Base-by-base conservation (phyloP, 1,140 invertebrate genomes). In the Mizuhopecten yessoensis region DNA sequence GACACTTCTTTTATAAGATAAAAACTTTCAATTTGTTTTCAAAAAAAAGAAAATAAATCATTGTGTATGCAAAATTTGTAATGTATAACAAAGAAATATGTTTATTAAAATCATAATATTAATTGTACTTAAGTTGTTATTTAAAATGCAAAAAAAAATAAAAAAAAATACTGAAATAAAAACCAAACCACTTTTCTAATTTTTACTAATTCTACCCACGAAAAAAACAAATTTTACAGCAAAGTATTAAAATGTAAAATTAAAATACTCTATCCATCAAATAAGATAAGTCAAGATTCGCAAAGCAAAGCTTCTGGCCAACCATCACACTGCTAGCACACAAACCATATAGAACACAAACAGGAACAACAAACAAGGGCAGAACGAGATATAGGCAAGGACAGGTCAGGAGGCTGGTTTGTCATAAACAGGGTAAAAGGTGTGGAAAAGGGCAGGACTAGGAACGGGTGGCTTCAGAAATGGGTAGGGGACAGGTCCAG, bases 311-410 rank as follows among this genome's bases (percentile, higher is more conserved):
- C 57, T 75, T 75, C 57, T n/a, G 57, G 42, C 29, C 57, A 75
- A 75, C 57, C 57, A 75, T 5, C 57, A 75, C 57, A 75, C 57
- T 75, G 57, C 57, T 75, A 75, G 57, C 57, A n/a, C n/a, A 75
- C 57, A 75, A 75, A 75, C 23, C 57, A 75, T n/a, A 75, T 75
- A 75, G 23, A 75, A 29, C 17, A 75, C 57, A 75, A 29, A 45
- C 42, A 45, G 17, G 42, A 45, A 5, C 11, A 29, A 75, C 57
- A 75, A n/a, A 75, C 57, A 75, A 39, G 36, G 36, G 5, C 57
- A 5, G n/a, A n/a, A 75, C 57, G 29, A 75, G 11, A 29, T 5
- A 75, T 75, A n/a, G 17, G 9, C 10, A 45, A 20, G 36, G 36
- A 45, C 42, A 45, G 42, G 42, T 57, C 15, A 9, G 17, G n/a